Conservation (phyloP, 2,888 invertebrate genomes). For the Phyllotreta cruciferae region DNA sequence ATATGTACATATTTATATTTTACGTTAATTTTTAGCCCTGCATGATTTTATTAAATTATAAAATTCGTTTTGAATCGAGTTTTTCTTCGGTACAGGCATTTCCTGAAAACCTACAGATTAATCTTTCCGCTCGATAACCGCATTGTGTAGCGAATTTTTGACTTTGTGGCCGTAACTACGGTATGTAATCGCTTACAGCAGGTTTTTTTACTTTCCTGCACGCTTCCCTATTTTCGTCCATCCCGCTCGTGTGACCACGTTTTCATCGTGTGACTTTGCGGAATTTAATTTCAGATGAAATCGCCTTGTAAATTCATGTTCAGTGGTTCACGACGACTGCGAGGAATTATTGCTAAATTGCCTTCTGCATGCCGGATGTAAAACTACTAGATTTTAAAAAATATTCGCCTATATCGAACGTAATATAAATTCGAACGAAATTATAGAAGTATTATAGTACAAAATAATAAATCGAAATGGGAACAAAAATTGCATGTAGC, state of each 20-base stretch:
- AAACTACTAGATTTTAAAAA: too few relatives aligned
- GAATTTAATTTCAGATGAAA: slow-evolving; percentile 33
- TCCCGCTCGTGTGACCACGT: background rate
- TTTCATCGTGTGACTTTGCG: slow-evolving; percentile 25
- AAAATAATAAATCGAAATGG: too few relatives aligned
- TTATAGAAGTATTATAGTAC: too few relatives aligned
- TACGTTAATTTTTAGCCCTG: slow-evolving; percentile 50
- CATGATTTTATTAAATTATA: slow-evolving; percentile 50
- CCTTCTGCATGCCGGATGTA: too few relatives aligned
- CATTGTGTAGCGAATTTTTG: slow-evolving; percentile 53
- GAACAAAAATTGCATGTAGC: too few relatives aligned
- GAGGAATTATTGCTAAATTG: too few relatives aligned
- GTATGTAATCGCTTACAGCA: background rate
- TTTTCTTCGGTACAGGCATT: slow-evolving; percentile 49
- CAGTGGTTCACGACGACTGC: slow-evolving; percentile 15
- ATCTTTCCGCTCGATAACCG: slow-evolving; percentile 58
- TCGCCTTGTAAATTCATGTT: slow-evolving; percentile 22
- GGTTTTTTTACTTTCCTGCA: slow-evolving; percentile 6
- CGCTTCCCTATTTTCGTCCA: slow-evolving; percentile 5
- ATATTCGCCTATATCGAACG: too few relatives aligned
- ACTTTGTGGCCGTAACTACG: slow-evolving; percentile 41
- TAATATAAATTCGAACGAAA: too few relatives aligned
- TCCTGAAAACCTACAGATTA: slow-evolving; percentile 58
- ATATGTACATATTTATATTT: too few relatives aligned
- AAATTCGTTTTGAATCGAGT: slow-evolving; percentile 54